Percentiles rank a stretch among this genome's conserved stretches.
Evolutionary conservation across 2,888 invertebrate genomes (phyloP).

Genomic region (Conchocele bisecta): DNA sequence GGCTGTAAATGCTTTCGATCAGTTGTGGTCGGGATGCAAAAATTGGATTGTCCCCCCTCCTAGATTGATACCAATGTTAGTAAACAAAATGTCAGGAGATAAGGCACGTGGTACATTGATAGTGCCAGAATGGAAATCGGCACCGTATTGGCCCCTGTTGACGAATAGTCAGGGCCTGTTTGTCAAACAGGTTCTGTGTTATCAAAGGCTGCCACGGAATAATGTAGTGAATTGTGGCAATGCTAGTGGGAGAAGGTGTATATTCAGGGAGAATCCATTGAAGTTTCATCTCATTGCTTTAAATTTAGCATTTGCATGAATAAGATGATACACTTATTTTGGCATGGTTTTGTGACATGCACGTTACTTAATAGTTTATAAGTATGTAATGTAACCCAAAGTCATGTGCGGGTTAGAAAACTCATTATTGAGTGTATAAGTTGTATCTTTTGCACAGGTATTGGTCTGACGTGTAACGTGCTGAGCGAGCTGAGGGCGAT

Average conservation of each 20-base stretch:
- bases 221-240: no score
- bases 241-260: background rate
- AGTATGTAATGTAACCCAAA: no score
- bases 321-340: no score
- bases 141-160: background rate
- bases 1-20: background rate
- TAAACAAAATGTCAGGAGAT: background rate
- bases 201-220: no score
- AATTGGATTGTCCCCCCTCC: conserved; percentile 7
- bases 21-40: background rate
- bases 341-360: no score
- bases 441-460: conserved; percentile 7
- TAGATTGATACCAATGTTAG: background rate
- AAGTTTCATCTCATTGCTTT: background rate
- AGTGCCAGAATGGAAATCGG: conserved; percentile 4
- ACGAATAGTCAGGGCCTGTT: background rate
- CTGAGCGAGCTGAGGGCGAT: background rate
- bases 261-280: background rate
- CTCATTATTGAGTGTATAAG: background rate
- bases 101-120: background rate
- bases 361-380: no score
- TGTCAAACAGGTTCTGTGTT: background rate
- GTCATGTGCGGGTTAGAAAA: no score
- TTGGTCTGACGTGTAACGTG: conserved; percentile 6
- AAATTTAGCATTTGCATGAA: conserved; percentile 2